Percentiles rank a stretch among this genome's conserved stretches.
phyloP scores from a whole-genome alignment of 2,113 vertebrate genomes.

The Pitta sordida region DNA sequence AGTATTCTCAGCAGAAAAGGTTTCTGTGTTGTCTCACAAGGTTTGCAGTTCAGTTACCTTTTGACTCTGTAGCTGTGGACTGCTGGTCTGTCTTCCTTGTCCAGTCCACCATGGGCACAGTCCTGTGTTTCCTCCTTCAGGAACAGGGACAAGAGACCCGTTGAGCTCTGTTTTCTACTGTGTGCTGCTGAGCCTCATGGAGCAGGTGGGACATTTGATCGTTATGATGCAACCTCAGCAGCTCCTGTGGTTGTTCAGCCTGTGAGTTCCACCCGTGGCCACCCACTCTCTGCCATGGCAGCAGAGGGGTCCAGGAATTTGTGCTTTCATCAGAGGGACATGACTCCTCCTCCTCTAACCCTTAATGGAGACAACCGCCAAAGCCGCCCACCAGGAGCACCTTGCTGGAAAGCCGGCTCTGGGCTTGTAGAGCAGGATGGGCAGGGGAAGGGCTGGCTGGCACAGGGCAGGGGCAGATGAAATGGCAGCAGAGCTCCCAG shows the following conservation, averaged over 20 bases:
- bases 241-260: neutral
- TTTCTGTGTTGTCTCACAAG: neutral
- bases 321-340: neutral
- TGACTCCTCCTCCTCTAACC: neutral
- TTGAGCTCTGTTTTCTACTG: fast-evolving
- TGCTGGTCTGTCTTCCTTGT: neutral
- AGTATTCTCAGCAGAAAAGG: neutral
- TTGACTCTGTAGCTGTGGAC: neutral
- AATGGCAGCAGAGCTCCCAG: neutral
- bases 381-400: neutral
- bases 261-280: fast-evolving
- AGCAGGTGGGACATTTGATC: neutral
- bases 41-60: neutral
- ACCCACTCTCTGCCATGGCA: fast-evolving
- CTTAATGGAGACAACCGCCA: fast-evolving
- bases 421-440: neutral
- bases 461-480: neutral
- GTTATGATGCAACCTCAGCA: neutral
- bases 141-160: neutral
- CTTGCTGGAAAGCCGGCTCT: fast-evolving
- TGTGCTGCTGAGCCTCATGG: neutral
- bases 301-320: neutral
- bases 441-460: neutral
- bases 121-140: neutral
- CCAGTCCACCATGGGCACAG: neutral